Base-by-base conservation (phyloP, 2,113 vertebrate genomes). In the Carassius gibelio region DNA sequence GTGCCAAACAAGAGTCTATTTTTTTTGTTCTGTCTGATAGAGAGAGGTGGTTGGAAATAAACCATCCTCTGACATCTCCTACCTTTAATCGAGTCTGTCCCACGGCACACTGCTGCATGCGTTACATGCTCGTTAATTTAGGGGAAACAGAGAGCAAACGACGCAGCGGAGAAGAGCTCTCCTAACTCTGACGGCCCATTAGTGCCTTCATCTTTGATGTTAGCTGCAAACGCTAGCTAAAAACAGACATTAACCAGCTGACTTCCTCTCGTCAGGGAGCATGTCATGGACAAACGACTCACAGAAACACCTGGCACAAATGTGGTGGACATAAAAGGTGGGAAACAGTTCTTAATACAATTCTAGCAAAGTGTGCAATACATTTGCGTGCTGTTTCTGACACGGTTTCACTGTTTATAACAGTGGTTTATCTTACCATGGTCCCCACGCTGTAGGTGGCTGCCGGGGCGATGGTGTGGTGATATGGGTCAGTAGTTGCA, bases 391-490 rank as follows among this genome's bases (percentile, higher is more conserved):
- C 13, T 50, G 48, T 14, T 50, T 50, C 48, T 26, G 61, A 26
- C 64, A 8, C 13, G 1, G 30, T 30, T 88, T 50, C 52, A 77
- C 81, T 10, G 69, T 59, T 79, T 64, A 26, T 26, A 64, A 64
- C 26, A 61, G 45, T 50, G 19, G 36, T 30, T 66, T 21, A 7
- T 64, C 97, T 97, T 94, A 98, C 97, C 97, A 98, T 98, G 89
- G 96, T 97, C 90, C 97, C 96, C 34, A 98, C 96, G 92, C 96
- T 97, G 93, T 98, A 98, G 0, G 97, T 95, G 92, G 96, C 94
- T 0, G 96, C 95, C 1, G 96, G 95, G 87, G 96, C 96, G 86
- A 97, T 95, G 66, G 97, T 94, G 92, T 97, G 96, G 91, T 97
- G 95, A 90, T 98, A 98, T 0, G 97, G 97, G 88, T 98, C 97